Base-by-base conservation (phyloP, 2,113 vertebrate genomes). In the Tapirus terrestris region DNA sequence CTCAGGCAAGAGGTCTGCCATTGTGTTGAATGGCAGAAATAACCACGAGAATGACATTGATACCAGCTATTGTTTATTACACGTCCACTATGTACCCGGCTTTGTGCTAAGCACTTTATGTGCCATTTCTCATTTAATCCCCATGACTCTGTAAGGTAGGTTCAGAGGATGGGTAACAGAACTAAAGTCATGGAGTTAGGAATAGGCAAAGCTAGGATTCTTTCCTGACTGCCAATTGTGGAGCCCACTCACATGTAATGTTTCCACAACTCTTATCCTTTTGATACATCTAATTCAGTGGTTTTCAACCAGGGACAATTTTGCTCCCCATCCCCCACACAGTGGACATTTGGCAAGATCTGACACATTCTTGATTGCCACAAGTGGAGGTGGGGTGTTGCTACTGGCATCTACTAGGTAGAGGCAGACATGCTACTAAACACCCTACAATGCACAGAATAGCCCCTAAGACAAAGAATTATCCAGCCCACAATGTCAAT, bases 21-120 rank as follows among this genome's bases (percentile, higher is more conserved):
- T 3, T 8, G 23, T 5, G 27, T 8, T 7, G 8, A 93, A 58
- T 0, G 23, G n/a, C 53, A 81, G 60, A 84, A 56, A 25, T 7
- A 31, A 75, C 68, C n/a, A 29, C 0, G 8, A n/a, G 27, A 20
- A 33, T 11, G 25, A 2, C 1, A 10, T 0, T 14, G 68, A 21
- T 2, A 12, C 12, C 48, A 25, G 45, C 9, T 21, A 6, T 7
- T 0, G 16, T 31, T 65, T 25, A 7, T 2, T 27, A 11, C 1
- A 21, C 2, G 1, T 10, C 51, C 13, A 17, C 29, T 31, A 21
- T 1, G 33, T 39, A 45, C 53, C 9, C 11, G n/a, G 25, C 8
- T 2, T 16, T 31, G 8, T 48, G 76, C 48, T 82, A 4, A 45
- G 39, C 29, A 3, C 8, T 5, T 56, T 17, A 13, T 5, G 1